Conservation (phyloP, 2,113 vertebrate genomes). For the Zosterops lateralis region DNA sequence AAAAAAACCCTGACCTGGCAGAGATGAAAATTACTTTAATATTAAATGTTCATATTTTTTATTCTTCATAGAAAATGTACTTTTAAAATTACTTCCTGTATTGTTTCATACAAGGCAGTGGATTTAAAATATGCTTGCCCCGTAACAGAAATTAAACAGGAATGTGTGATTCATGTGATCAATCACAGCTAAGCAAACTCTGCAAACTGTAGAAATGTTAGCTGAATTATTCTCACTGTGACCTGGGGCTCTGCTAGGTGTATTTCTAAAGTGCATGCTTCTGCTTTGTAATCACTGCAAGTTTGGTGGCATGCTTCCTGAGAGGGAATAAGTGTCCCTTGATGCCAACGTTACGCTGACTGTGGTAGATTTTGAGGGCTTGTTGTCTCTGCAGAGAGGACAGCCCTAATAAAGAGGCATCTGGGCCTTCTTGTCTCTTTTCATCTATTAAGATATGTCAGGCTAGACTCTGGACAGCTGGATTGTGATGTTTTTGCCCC, state of each 20-base stretch:
- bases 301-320: conserved; percentile 9
- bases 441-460: conserved; percentile 66
- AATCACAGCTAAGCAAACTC: background rate
- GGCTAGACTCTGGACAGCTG: conserved; percentile 45
- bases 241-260: background rate
- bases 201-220: background rate
- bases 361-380: conserved; percentile 26
- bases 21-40: background rate
- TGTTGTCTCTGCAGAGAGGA: conserved; percentile 39
- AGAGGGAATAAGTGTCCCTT: background rate
- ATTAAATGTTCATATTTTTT: conserved; percentile 13
- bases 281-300: conserved; percentile 9
- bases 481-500: conserved; percentile 45
- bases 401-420: conserved; percentile 30
- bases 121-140: background rate
- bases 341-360: background rate
- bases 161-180: background rate
- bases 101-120: background rate
- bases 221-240: conserved; percentile 11
- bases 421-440: conserved; percentile 42
- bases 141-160: conserved; percentile 7
- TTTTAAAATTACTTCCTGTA: background rate
- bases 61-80: background rate
- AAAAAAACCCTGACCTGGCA: background rate
- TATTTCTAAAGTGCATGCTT: background rate